Conservation (phyloP, 2,113 vertebrate genomes). For the Coreoperca whiteheadi region DNA sequence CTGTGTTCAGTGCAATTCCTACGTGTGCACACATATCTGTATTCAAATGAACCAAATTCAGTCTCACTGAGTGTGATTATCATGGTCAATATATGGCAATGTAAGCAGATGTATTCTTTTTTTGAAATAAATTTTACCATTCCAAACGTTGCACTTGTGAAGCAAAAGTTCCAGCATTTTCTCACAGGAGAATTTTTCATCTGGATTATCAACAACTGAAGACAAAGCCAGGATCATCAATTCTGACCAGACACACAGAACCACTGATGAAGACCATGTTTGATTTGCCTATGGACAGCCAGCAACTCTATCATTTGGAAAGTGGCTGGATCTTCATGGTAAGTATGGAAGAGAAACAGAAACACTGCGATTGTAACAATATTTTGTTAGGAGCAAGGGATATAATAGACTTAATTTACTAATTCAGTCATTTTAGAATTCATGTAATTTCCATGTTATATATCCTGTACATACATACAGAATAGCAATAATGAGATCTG, state of each 20-base stretch:
- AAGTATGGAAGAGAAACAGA: constrained; percentile 51
- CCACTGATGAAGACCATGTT: constrained; percentile 30
- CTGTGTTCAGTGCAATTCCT: too few species aligned
- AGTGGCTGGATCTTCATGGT: constrained; percentile 36
- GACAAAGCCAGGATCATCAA: neutral
- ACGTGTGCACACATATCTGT: neutral
- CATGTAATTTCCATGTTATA: neutral
- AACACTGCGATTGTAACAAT: neutral
- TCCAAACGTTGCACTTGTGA: constrained; percentile 1
- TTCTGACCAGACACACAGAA: neutral
- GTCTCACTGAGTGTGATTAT: neutral
- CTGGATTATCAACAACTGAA: constrained; percentile 26
- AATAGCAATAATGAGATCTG: neutral
- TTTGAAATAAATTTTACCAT: neutral
- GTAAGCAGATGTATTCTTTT: neutral
- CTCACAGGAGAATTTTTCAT: neutral
- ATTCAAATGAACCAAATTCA: neutral
- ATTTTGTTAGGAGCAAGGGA: neutral
- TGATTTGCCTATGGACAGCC: neutral
- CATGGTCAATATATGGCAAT: neutral
- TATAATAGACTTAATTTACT: neutral
- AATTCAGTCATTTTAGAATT: neutral
- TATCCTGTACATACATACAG: constrained; percentile 21
- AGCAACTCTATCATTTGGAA: neutral
- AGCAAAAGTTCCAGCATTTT: constrained; percentile 14